Conservation (phyloP, 2,113 vertebrate species). For the Peucedramus taeniatus region DNA sequence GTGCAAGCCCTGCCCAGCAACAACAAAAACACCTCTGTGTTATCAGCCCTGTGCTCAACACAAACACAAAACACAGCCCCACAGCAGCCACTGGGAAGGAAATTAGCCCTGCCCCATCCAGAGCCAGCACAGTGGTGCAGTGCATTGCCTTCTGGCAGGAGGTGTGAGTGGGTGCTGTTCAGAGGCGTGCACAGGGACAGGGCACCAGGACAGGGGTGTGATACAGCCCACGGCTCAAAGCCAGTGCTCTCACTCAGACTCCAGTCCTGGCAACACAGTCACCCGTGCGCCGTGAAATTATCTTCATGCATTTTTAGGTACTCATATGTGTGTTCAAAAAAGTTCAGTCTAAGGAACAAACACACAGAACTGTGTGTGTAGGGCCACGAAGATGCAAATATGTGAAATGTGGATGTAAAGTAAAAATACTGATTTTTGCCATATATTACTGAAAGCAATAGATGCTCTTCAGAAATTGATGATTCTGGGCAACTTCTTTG, state of each 20-base stretch:
- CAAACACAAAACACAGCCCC: not conserved
- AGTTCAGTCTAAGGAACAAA: not conserved
- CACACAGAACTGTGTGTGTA: not conserved
- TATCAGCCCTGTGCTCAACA: not conserved
- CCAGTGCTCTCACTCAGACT: not conserved
- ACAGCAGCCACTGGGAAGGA: not conserved
- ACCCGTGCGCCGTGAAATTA: not conserved
- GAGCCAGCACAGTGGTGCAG: not conserved
- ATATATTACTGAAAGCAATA: not conserved
- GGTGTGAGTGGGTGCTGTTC: fast-evolving
- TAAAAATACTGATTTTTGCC: not conserved
- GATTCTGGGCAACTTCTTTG: not conserved
- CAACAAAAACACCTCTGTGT: not conserved
- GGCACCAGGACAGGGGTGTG: fast-evolving
- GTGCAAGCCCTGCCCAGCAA: not conserved
- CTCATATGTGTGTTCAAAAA: not conserved
- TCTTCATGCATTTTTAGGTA: not conserved
- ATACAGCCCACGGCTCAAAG: fast-evolving
- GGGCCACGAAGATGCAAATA: not conserved
- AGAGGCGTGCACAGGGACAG: fast-evolving
- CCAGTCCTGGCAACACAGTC: not conserved
- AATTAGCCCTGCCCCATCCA: not conserved
- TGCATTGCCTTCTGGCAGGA: not conserved
- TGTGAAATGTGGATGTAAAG: not conserved
- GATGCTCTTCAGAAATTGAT: not conserved